Conservation (phyloP, 2,797 vertebrate species). For the Sebastes cheni region DNA sequence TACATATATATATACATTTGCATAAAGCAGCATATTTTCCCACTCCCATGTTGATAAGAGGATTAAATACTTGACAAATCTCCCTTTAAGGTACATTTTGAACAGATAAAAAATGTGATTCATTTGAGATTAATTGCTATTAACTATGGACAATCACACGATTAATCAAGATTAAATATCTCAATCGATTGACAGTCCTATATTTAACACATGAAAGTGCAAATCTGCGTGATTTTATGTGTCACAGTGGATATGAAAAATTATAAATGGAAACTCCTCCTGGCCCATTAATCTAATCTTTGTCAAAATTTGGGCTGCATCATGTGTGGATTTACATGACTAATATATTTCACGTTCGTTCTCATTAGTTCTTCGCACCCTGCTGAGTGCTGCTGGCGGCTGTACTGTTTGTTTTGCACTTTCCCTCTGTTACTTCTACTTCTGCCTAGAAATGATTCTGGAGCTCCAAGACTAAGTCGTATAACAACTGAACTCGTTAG, state of each 20-base stretch:
- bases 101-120: too few species aligned
- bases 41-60: too few species aligned
- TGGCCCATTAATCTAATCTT: not conserved
- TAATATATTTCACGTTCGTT: conserved; percentile 14
- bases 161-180: too few species aligned
- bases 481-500: not conserved
- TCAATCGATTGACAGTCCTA: too few species aligned
- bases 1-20: too few species aligned
- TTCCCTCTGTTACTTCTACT: not conserved
- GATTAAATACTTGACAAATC: too few species aligned
- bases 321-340: conserved; percentile 7
- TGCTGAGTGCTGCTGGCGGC: conserved; percentile 7
- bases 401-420: conserved; percentile 6
- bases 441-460: not conserved
- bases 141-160: too few species aligned
- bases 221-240: not conserved
- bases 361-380: conserved; percentile 21
- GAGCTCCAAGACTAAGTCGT: conserved; percentile 6
- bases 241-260: not conserved
- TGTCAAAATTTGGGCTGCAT: not conserved
- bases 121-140: too few species aligned
- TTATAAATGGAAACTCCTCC: not conserved
- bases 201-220: not conserved
- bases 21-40: too few species aligned
- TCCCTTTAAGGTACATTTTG: too few species aligned